Evolutionary conservation across 2,888 invertebrate genomes (phyloP).

Genomic region (Formica aserva): DNA sequence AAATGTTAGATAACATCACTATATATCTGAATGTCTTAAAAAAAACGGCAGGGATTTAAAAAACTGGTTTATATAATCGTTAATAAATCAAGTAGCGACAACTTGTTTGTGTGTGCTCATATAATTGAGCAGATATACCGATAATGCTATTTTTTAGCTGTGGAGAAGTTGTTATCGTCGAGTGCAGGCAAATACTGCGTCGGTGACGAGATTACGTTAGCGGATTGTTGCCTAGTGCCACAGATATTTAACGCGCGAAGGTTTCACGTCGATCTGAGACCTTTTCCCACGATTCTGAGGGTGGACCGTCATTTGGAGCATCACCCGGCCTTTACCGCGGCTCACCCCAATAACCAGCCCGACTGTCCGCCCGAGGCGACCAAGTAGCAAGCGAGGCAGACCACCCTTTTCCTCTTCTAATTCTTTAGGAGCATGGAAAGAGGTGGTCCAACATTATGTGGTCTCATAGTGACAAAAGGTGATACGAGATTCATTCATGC

Average conservation of each 20-base stretch:
- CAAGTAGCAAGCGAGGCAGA: constrained; percentile 88
- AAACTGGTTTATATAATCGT: background rate
- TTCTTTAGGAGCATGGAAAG: constrained; percentile 70
- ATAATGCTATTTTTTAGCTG: constrained; percentile 87
- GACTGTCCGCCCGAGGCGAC: constrained; percentile 97
- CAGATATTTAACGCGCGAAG: constrained; percentile 98
- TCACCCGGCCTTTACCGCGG: constrained; percentile 96
- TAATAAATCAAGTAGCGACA: background rate
- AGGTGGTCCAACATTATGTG: constrained; percentile 75
- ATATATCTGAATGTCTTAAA: background rate
- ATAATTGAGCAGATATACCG: background rate
- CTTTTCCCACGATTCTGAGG: constrained; percentile 95
- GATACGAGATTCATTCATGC: constrained; percentile 25
- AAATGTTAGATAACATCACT: background rate
- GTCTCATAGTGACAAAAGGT: constrained; percentile 77
- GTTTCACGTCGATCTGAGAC: constrained; percentile 96
- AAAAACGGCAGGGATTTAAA: background rate
- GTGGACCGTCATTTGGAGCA: constrained; percentile 95
- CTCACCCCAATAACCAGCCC: constrained; percentile 96
- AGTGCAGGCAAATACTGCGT: constrained; percentile 97
- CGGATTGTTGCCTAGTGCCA: constrained; percentile 97
- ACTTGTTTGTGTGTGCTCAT: background rate
- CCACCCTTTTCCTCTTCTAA: constrained; percentile 85
- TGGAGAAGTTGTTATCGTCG: constrained; percentile 94
- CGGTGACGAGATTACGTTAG: constrained; percentile 97